Base-by-base conservation (phyloP, 2,888 invertebrate species). In the Cyrtodaria siliqua region DNA sequence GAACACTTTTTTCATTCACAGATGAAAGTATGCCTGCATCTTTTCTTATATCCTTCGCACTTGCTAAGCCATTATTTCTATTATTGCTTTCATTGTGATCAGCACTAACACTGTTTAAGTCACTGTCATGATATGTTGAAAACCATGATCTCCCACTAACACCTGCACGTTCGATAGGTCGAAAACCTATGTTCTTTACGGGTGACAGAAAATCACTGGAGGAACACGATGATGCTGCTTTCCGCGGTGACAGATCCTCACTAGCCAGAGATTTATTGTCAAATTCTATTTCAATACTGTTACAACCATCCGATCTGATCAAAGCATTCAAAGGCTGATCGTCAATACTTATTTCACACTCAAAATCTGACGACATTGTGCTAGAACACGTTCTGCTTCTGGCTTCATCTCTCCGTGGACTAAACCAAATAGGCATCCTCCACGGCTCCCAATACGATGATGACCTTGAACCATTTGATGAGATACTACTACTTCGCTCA, bases 341-440 rank as follows among this genome's bases (percentile, higher is more conserved):
- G 63, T 89, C 89, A 57, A 89, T 86, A 61, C 84, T 82, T 26
- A 87, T 88, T 59, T 88, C 86, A 82, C 87, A 85, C 71, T 86
- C 84, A 76, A 83, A 83, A 60, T 84, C 85, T 42, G 86, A 86
- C 16, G 84, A 85, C 20, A 82, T 44, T 16, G 77, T 74, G 40
- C 84, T 81, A 12, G 71, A 63, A 57, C 85, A 82, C 27, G 71
- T 52, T 38, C 79, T 70, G 61, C 85, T 82, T 23, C 78, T 42
- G 0, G 71, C 81, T 50, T 81, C 81, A 50, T 81, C 78, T 47
- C 52, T 26, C 18, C 77, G 52, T 26, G 81, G 69, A 78, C 75
- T 74, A 23, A 49, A 63, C 62, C 68, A 69, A 24, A 63, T 63
- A 3, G 81, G 57, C n/a, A 63, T 24, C 49, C 50, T 44, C 81